Conservation (phyloP, 1,140 invertebrate genomes). For the Drosophila littoralis region DNA sequence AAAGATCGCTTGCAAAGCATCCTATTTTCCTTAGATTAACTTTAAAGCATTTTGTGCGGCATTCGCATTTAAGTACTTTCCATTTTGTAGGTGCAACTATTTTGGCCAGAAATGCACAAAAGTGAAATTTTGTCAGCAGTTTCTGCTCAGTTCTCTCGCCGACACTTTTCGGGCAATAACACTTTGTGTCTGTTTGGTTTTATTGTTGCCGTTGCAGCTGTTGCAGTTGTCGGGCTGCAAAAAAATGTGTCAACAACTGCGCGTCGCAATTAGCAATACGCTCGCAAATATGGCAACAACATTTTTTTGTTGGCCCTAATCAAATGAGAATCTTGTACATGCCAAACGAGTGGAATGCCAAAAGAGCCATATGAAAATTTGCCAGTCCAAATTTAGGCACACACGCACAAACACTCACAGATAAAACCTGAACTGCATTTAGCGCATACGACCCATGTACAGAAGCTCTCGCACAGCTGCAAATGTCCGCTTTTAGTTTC, state of each 20-base stretch:
- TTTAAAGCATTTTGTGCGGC: background rate
- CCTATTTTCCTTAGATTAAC: background rate
- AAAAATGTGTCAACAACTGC: constrained; percentile 63
- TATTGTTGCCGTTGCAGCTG: constrained; percentile 8
- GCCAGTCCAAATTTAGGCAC: background rate
- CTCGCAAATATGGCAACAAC: constrained; percentile 24
- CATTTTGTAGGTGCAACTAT: constrained; percentile 21
- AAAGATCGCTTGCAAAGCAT: background rate
- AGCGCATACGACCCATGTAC: constrained; percentile 34
- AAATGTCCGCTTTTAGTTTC: constrained; percentile 31
- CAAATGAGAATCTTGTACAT: constrained; percentile 26
- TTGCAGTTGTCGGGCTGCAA: background rate
- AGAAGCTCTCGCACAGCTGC: constrained; percentile 43
- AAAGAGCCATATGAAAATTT: constrained; percentile 23
- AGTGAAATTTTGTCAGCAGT: constrained; percentile 50
- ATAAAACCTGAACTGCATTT: constrained; percentile 3
- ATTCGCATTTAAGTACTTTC: constrained; percentile 26
- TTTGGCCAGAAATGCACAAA: constrained; percentile 32
- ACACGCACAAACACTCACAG: constrained; percentile 13
- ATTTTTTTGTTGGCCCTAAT: constrained; percentile 26
- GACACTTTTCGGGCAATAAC: constrained; percentile 29
- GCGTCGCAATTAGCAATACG: constrained; percentile 58
- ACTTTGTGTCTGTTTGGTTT: constrained; percentile 41
- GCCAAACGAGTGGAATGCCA: constrained; percentile 12
- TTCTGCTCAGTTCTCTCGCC: constrained; percentile 35